These are phyloP conservation scores for Hystrix cristata DNA, from an alignment of 2,113 vertebrate genomes.

Conservation along the genomic window DNA sequence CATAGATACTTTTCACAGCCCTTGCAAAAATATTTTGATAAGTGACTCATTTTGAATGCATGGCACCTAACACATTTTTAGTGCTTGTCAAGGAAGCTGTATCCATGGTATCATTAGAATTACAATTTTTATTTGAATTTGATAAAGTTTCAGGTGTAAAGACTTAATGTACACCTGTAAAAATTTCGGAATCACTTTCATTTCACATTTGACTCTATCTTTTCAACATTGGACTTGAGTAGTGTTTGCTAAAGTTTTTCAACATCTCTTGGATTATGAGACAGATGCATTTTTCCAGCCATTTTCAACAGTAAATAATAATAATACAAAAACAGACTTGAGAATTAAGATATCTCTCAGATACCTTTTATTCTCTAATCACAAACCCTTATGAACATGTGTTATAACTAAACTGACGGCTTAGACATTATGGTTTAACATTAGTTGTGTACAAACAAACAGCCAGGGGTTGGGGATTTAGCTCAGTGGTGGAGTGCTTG, in stretches of 20 bases:
- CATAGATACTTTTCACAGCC: neutral
- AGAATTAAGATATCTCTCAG: neutral
- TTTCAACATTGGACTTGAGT: neutral
- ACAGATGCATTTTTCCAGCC: neutral
- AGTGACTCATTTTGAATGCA: neutral
- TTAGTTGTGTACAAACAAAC: neutral
- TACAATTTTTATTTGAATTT: neutral
- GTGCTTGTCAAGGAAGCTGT: too few species aligned
- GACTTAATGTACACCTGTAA: neutral
- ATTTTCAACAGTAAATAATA: neutral
- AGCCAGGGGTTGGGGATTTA: neutral
- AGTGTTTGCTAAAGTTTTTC: neutral
- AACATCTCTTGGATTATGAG: neutral
- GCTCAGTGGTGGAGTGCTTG: too few species aligned
- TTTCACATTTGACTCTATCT: neutral
- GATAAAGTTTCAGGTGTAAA: neutral
- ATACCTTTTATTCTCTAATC: neutral
- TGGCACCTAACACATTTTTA: neutral
- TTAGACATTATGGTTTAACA: neutral
- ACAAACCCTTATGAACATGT: neutral
- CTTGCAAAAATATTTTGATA: neutral
- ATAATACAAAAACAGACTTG: neutral
- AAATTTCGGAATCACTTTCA: neutral
- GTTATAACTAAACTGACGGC: neutral
- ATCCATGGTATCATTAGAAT: neutral